Evolutionary conservation across 2,888 invertebrate genomes (phyloP).

Genomic region (Tenodera sinensis): DNA sequence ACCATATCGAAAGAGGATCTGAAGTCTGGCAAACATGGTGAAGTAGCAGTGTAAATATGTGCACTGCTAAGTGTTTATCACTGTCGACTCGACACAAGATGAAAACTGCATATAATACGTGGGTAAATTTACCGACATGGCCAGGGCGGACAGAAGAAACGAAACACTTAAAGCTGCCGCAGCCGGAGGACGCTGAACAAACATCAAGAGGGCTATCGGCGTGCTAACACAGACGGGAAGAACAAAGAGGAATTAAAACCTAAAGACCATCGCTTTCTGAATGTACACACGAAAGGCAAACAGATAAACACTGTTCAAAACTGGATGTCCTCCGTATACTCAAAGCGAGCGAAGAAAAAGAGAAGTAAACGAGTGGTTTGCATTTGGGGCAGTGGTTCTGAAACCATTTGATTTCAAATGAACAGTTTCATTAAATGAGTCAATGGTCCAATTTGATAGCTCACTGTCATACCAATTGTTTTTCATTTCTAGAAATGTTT

Average conservation of each 20-base stretch:
- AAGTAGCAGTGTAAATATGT: conserved; percentile 2
- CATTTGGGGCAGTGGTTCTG: neutral
- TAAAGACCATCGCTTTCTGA: neutral
- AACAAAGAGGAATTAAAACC: neutral
- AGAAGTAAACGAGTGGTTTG: neutral
- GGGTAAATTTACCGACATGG: neutral
- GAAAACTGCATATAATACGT: neutral
- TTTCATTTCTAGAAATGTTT: too few relatives aligned
- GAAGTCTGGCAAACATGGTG: neutral
- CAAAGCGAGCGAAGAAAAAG: neutral
- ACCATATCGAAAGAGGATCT: neutral
- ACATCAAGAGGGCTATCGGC: neutral
- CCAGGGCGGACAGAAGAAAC: neutral
- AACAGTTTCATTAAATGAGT: too few relatives aligned
- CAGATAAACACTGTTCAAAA: neutral
- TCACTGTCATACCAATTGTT: too few relatives aligned
- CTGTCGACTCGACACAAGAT: neutral
- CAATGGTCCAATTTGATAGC: too few relatives aligned
- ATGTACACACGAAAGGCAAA: neutral
- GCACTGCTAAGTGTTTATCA: conserved; percentile 13
- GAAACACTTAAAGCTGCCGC: neutral
- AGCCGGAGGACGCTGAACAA: neutral
- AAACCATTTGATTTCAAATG: neutral
- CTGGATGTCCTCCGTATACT: neutral
- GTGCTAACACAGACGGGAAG: neutral